These are phyloP conservation scores for Aphidoletes aphidimyza DNA, from an alignment of 2,888 invertebrate genomes.

Conservation along the genomic window DNA sequence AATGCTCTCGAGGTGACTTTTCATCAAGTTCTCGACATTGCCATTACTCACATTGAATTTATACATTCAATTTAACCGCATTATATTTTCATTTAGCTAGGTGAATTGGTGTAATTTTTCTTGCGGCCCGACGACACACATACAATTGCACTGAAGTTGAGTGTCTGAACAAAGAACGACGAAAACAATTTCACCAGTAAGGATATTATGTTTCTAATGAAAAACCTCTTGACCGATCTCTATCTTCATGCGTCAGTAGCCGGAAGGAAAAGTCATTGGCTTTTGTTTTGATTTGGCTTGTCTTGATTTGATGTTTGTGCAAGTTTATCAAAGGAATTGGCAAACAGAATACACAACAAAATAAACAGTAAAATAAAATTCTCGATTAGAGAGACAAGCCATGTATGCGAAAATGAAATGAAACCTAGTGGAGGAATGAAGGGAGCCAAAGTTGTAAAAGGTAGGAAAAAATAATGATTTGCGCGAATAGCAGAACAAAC, in stretches of 20 bases:
- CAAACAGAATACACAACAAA: background rate
- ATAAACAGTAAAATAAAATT: background rate
- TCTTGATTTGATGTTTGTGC: background rate
- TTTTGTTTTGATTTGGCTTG: background rate
- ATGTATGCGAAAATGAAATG: background rate
- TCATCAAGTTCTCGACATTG: no score
- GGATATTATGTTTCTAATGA: conserved; percentile 49
- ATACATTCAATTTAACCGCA: conserved; percentile 55
- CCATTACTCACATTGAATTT: conserved; percentile 60
- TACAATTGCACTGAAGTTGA: background rate
- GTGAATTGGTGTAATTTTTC: background rate
- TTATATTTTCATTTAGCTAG: conserved; percentile 8
- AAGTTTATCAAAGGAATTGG: conserved; percentile 29
- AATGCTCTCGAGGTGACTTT: no score
- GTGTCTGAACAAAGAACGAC: background rate
- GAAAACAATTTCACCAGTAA: background rate
- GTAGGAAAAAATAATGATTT: background rate
- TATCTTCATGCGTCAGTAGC: conserved; percentile 4
- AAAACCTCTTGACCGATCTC: conserved; percentile 43
- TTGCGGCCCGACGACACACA: background rate
- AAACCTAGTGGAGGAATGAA: background rate
- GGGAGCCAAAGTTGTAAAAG: background rate
- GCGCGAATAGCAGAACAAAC: conserved; percentile 7
- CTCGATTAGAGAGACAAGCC: background rate
- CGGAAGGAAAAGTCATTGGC: background rate